Base-by-base conservation (phyloP, 2,888 invertebrate species). In the Cataglyphis altisquamis region DNA sequence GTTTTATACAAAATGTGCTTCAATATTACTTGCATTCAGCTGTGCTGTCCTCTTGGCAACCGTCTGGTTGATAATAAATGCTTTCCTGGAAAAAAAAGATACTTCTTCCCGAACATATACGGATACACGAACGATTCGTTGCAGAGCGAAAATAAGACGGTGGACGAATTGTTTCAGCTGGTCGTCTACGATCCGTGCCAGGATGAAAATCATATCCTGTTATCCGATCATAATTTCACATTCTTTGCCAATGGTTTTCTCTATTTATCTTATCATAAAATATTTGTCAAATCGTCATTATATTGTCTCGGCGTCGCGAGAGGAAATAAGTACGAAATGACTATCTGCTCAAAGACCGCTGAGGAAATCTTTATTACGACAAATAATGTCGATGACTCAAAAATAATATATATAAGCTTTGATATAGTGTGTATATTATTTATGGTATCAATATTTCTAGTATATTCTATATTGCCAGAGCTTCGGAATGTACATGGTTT, bases 401-500 rank as follows among this genome's bases (percentile, higher is more conserved):
- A 32, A 32, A 10, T 15, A 5, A 32, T 32, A 32, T 3, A 0
- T 90, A 66, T 88, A 0, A 92, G 91, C 1, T 84, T 93, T 32
- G 5, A 3, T 90, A 84, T 93, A 15, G 73, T 94, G 0, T 95
- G 95, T 1, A 84, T 92, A 25, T 92, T 93, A 0, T 95, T 94
- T 32, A 88, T 95, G 0, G 1, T 94, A 4, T 82, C 87, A 3
- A 95, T 94, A 0, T 91, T 94, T 18, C 12, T 94, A 36, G 91
- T 94, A 32, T 94, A 95, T 80, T 87, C 90, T 12, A 62, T 94
- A 18, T 73, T 94, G 5, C 93, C 94, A 0, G 93, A 94, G 52
- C 83, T 95, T 66, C 88, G 88, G 52, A 95, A 94, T 63, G 90
- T 95, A 67, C 95, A 95, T 36, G 95, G 95, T 5, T 32, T 32